These are phyloP conservation scores for Cerastis rubricosa DNA, from an alignment of 2,888 invertebrate species.

Conservation along the genomic window DNA sequence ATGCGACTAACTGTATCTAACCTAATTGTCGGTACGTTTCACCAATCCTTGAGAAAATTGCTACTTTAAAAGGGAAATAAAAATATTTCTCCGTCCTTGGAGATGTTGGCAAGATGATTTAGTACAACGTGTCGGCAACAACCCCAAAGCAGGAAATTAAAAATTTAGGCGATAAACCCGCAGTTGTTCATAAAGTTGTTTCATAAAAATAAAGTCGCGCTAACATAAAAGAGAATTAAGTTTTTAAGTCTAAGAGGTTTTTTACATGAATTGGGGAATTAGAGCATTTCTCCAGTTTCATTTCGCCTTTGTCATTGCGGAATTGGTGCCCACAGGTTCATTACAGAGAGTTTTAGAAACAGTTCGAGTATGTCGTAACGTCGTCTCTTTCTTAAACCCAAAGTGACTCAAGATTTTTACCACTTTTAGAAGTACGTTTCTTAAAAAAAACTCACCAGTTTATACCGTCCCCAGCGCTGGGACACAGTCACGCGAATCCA, in stretches of 20 bases:
- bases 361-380: neutral
- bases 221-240: slow-evolving; percentile 3
- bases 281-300: neutral
- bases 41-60: neutral
- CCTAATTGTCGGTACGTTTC: neutral
- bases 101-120: slow-evolving; percentile 19
- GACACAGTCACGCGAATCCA: neutral
- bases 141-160: slow-evolving; percentile 6
- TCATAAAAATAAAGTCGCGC: slow-evolving; percentile 3
- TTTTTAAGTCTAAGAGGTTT: slow-evolving; percentile 1
- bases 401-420: neutral
- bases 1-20: neutral
- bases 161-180: slow-evolving; percentile 4
- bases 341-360: neutral
- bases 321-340: neutral
- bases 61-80: neutral
- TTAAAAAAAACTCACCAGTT: neutral
- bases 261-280: neutral
- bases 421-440: neutral
- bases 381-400: neutral
- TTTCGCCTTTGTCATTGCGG: neutral
- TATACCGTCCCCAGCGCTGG: neutral
- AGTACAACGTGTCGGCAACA: slow-evolving; percentile 1
- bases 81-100: neutral
- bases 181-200: slow-evolving; percentile 9